Percentiles rank a stretch among this genome's conserved stretches.
These are phyloP conservation scores for Colistium nudipinnis DNA, from an alignment of 2,113 vertebrate genomes.

Conservation along the genomic window DNA sequence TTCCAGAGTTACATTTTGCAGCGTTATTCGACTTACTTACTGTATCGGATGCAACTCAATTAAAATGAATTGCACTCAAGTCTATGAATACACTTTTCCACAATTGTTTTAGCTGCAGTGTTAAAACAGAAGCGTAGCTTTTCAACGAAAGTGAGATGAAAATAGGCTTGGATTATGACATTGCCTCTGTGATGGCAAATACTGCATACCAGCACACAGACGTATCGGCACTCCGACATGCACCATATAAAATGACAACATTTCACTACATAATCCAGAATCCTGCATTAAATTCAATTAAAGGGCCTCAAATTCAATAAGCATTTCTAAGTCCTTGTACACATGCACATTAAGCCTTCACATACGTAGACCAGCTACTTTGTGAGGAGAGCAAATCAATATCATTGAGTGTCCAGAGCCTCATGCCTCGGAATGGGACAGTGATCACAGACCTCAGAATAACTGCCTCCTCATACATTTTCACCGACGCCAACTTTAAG, in stretches of 20 bases:
- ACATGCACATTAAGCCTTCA: conserved; percentile 50
- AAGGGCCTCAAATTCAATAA: conserved; percentile 36
- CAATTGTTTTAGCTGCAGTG: neutral
- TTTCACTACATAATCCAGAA: conserved; percentile 19
- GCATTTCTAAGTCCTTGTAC: conserved; percentile 48
- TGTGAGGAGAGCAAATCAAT: conserved; percentile 50
- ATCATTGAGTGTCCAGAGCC: conserved; percentile 48
- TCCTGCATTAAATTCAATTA: conserved; percentile 34
- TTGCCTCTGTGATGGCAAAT: neutral
- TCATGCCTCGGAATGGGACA: conserved; percentile 32
- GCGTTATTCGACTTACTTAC: neutral
- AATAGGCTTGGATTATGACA: neutral
- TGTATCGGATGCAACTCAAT: neutral
- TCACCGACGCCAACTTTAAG: conserved; percentile 29
- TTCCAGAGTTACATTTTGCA: neutral
- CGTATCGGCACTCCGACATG: conserved; percentile 16
- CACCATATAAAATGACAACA: conserved; percentile 28
- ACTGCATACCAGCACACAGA: neutral
- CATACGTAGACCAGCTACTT: conserved; percentile 44
- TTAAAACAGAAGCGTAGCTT: too few species aligned
- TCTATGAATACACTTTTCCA: neutral
- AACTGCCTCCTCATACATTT: conserved; percentile 15
- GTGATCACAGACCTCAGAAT: conserved; percentile 33
- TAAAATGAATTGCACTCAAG: neutral
- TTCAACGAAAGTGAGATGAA: too few species aligned